Percentiles rank a stretch among this genome's conserved stretches.
phyloP scores from a whole-genome alignment of 2,113 vertebrate genomes.

The Paralichthys olivaceus region DNA sequence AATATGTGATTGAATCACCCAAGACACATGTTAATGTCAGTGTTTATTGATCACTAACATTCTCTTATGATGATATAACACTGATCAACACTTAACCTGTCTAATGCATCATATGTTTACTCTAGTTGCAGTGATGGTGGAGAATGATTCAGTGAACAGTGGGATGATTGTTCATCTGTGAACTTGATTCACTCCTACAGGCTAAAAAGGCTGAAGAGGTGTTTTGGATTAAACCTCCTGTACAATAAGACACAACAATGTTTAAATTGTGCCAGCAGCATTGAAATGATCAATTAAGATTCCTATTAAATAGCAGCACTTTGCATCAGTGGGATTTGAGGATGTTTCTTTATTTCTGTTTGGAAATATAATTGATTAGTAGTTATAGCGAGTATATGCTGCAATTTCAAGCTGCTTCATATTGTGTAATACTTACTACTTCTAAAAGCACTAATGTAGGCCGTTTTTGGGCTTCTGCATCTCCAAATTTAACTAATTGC shows the following conservation, averaged over 20 bases:
- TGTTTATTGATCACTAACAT: not conserved
- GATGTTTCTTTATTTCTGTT: not conserved
- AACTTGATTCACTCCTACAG: constrained; percentile 18
- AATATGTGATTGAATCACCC: not conserved
- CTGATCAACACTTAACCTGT: not conserved
- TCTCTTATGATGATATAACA: not conserved
- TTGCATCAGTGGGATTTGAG: too few relatives aligned
- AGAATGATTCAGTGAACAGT: constrained; percentile 17
- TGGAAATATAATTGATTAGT: not conserved
- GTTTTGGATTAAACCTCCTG: constrained; percentile 15
- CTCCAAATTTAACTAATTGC: not conserved
- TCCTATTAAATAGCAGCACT: not conserved
- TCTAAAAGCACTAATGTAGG: not conserved
- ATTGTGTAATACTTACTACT: not conserved
- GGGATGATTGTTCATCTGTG: constrained; percentile 21
- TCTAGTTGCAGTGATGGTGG: not conserved
- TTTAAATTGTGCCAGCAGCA: not conserved
- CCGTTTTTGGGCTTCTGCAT: not conserved
- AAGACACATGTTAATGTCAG: not conserved
- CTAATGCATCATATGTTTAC: not conserved
- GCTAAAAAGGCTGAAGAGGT: constrained; percentile 3
- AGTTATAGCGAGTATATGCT: not conserved
- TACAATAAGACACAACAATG: not conserved
- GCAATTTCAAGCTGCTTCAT: not conserved
- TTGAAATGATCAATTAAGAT: not conserved